Percentiles rank a stretch among this genome's conserved stretches.
phyloP scores from a whole-genome alignment of 2,797 vertebrate genomes.

The Poeciliopsis infans region DNA sequence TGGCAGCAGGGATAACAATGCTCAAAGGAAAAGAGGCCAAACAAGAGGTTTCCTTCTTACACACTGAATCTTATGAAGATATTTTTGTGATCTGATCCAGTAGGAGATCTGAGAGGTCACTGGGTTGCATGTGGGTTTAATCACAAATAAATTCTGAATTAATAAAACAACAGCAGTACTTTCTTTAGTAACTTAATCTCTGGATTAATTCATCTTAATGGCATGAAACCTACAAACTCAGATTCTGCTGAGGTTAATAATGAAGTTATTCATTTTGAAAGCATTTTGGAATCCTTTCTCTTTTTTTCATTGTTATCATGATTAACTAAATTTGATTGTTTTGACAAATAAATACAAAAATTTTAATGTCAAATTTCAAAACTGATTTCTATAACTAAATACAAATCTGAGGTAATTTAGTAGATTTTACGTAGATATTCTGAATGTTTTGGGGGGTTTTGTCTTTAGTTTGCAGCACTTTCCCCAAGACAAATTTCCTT shows the following conservation, averaged over 20 bases:
- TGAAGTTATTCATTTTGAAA: background rate
- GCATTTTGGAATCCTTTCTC: background rate
- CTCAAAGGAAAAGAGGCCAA: constrained; percentile 13
- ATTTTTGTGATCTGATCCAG: background rate
- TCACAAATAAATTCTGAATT: background rate
- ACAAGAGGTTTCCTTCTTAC: constrained; percentile 10
- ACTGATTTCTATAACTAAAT: background rate
- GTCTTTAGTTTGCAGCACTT: background rate
- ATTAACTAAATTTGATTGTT: background rate
- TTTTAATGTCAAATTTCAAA: background rate
- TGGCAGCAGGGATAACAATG: constrained; percentile 7
- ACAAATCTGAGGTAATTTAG: background rate
- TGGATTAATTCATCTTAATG: background rate
- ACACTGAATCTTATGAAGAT: background rate
- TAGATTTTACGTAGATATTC: background rate
- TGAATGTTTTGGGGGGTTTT: background rate
- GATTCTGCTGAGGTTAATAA: background rate
- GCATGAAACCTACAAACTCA: background rate
- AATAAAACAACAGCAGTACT: background rate
- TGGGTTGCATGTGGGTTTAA: background rate
- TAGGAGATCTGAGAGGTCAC: background rate
- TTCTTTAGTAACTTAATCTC: background rate
- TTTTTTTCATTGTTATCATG: background rate
- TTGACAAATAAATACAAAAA: background rate
- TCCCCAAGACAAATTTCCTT: too few species aligned